Evolutionary conservation across 2,888 invertebrate species (phyloP).

Genomic region (Balanococcus diminutus): DNA sequence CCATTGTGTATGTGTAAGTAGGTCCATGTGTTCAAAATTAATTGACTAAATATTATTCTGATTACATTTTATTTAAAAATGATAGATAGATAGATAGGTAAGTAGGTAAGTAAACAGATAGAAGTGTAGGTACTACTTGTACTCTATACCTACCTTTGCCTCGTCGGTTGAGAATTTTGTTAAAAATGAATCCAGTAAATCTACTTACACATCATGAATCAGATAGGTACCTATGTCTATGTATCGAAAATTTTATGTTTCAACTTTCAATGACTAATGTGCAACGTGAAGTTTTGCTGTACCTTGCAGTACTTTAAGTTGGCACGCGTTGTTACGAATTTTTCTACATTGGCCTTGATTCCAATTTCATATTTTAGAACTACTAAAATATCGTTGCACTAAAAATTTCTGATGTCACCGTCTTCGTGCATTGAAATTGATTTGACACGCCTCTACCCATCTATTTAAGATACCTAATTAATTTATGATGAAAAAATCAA

Average conservation of each 20-base stretch:
- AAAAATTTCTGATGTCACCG: background rate
- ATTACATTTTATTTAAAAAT: background rate
- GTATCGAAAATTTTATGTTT: background rate
- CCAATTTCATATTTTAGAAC: slow-evolving; percentile 8
- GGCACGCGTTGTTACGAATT: background rate
- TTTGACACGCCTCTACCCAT: background rate
- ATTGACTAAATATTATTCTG: background rate
- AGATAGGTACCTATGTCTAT: background rate
- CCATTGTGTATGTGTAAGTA: no score
- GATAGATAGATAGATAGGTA: no score
- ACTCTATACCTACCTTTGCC: no score
- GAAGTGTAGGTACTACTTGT: no score
- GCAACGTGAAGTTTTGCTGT: background rate
- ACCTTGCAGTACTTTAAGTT: background rate
- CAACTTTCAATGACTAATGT: background rate
- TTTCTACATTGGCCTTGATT: background rate
- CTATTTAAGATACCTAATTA: no score
- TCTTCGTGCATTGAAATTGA: background rate
- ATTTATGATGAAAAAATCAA: no score
- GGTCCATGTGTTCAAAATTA: background rate
- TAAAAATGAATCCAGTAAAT: no score
- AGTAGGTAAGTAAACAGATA: no score
- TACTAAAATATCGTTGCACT: background rate
- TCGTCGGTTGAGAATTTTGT: no score
- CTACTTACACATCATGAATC: no score